Percentiles rank a stretch among this genome's conserved stretches.
Conservation (phyloP, 2,113 vertebrate genomes). For the Riparia riparia region DNA sequence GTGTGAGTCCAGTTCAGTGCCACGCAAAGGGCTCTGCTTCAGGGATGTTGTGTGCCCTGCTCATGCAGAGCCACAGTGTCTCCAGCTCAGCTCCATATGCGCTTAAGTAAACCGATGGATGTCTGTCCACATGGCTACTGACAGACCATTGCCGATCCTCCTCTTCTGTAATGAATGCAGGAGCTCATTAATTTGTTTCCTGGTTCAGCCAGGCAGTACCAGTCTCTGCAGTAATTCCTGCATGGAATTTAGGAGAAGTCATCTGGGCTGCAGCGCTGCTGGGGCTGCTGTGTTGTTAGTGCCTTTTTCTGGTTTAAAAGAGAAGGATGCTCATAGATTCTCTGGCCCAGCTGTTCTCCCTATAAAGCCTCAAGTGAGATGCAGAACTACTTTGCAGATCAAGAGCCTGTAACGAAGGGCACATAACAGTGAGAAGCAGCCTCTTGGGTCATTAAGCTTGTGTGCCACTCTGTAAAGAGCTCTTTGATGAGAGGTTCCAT, state of each 20-base stretch:
- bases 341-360: not conserved
- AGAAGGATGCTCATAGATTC: not conserved
- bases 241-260: not conserved
- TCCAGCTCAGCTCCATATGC: not conserved
- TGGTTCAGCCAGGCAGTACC: not conserved
- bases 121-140: not conserved
- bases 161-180: not conserved
- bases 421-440: not conserved
- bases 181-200: not conserved
- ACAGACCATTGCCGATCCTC: not conserved
- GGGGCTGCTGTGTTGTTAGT: not conserved
- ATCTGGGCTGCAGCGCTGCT: not conserved
- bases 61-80: not conserved
- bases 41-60: not conserved
- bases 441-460: not conserved
- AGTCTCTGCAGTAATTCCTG: not conserved
- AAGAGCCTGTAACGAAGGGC: not conserved
- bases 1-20: not conserved
- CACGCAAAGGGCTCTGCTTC: not conserved
- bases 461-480: not conserved
- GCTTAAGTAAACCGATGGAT: not conserved
- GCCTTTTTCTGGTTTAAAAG: not conserved
- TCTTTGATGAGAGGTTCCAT: not conserved
- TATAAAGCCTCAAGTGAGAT: not conserved
- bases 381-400: not conserved